A percentile compares a stretch with the other conserved stretches of the same genome.
These are phyloP conservation scores for Melanotaenia parkinsoni DNA, from an alignment of 2,797 vertebrate species.

Conservation along the genomic window DNA sequence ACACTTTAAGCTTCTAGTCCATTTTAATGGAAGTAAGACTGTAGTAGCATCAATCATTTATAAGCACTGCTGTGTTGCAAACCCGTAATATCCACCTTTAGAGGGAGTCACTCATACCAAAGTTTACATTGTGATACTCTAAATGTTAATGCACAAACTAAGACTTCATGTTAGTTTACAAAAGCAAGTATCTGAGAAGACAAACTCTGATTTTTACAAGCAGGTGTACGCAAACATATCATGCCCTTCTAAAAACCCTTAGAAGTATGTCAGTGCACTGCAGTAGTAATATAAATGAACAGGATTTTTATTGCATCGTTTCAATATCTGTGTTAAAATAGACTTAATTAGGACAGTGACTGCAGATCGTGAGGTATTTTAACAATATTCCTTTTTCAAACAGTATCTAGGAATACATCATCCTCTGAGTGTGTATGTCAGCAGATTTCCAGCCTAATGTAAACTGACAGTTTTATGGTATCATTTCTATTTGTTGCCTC, in stretches of 20 bases:
- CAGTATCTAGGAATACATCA: not conserved
- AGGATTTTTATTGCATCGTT: not conserved
- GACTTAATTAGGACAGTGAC: not conserved
- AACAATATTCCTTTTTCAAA: not conserved
- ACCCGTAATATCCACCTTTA: not conserved
- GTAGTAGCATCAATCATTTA: not conserved
- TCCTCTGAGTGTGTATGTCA: constrained; percentile 4
- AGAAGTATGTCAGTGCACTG: too few species aligned
- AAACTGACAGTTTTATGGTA: constrained; percentile 32
- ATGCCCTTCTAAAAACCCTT: too few species aligned
- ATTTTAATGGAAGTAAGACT: not conserved
- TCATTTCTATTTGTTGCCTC: constrained; percentile 16
- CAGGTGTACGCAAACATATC: too few species aligned
- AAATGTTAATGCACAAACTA: constrained; percentile 12
- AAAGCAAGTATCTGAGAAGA: not conserved
- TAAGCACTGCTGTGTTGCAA: not conserved
- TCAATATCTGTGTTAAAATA: not conserved
- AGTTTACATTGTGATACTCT: constrained; percentile 11
- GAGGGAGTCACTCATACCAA: not conserved
- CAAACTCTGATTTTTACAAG: not conserved
- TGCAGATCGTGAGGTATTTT: not conserved
- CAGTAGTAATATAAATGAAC: not conserved
- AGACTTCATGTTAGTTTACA: constrained; percentile 18
- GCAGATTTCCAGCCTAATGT: constrained; percentile 8
- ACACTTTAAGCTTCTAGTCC: not conserved